Evolutionary conservation across 2,888 invertebrate genomes (phyloP).

Genomic region (Automeris io): DNA sequence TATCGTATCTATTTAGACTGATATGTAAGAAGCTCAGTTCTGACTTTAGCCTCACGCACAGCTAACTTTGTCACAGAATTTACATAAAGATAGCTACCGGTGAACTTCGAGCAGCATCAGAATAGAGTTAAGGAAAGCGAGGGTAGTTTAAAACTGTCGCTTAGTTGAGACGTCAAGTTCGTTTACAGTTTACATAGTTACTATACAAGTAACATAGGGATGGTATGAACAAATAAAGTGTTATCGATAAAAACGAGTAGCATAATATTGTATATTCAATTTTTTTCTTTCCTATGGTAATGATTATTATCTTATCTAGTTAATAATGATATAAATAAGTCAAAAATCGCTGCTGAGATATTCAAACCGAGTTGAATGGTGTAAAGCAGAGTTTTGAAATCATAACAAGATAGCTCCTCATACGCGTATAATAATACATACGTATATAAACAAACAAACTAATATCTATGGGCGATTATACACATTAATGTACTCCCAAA

Average conservation of each 20-base stretch:
- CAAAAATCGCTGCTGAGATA: no score
- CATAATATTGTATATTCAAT: no score
- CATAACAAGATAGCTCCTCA: no score
- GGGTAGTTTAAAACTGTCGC: conserved; percentile 74
- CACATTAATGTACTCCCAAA: no score
- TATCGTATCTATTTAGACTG: conserved; percentile 12
- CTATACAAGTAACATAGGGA: conserved; percentile 22
- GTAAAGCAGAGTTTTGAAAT: no score
- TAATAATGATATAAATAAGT: no score
- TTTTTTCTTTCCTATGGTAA: no score
- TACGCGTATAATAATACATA: no score
- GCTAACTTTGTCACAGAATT: conserved; percentile 50
- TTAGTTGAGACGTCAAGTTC: conserved; percentile 71
- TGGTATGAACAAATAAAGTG: conserved; percentile 9
- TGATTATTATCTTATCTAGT: no score
- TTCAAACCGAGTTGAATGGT: no score
- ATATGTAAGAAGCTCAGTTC: conserved; percentile 18
- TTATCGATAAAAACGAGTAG: conserved; percentile 15
- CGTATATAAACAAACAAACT: no score
- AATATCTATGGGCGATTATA: no score
- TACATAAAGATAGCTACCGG: conserved; percentile 67
- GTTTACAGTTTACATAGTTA: conserved; percentile 64
- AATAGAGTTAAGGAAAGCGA: conserved; percentile 68
- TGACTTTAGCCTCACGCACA: conserved; percentile 27
- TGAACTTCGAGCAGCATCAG: conserved; percentile 57